A percentile compares a stretch with the other conserved stretches of the same genome.
phyloP scores from a whole-genome alignment of 2,113 vertebrate species.

The Sander vitreus region DNA sequence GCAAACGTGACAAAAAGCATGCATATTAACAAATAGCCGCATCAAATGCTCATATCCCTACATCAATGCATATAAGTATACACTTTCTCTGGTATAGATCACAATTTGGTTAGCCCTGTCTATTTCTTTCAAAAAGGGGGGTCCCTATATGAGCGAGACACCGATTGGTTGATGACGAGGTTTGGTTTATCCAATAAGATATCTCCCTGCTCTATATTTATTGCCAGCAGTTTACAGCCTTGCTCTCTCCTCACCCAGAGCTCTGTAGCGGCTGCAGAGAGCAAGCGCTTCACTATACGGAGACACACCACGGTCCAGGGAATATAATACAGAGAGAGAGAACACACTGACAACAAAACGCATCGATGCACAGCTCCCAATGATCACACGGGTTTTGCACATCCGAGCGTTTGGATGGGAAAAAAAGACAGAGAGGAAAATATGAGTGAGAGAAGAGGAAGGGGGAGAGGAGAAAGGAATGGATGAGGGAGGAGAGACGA shows the following conservation, averaged over 20 bases:
- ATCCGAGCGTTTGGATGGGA: conserved; percentile 65
- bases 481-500: conserved; percentile 54
- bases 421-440: conserved; percentile 24
- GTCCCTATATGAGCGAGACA: conserved; percentile 88
- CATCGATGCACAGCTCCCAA: conserved; percentile 69
- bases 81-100: conserved; percentile 80
- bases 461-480: conserved; percentile 24
- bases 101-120: conserved; percentile 86
- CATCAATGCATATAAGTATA: conserved; percentile 52
- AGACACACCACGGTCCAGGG: conserved; percentile 78
- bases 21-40: conserved; percentile 11
- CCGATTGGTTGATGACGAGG: conserved; percentile 97
- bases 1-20: background rate
- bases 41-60: conserved; percentile 39
- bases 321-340: conserved; percentile 53
- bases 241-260: conserved; percentile 97
- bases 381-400: conserved; percentile 68
- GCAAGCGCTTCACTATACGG: conserved; percentile 81
- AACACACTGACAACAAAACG: conserved; percentile 67
- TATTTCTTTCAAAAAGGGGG: conserved; percentile 83
- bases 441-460: conserved; percentile 29
- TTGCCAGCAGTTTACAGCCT: conserved; percentile 95
- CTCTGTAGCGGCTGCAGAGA: conserved; percentile 88
- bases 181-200: conserved; percentile 94
- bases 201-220: conserved; percentile 94